These are phyloP conservation scores for Fulmarus glacialis DNA, from an alignment of 2,113 vertebrate genomes.

Conservation along the genomic window DNA sequence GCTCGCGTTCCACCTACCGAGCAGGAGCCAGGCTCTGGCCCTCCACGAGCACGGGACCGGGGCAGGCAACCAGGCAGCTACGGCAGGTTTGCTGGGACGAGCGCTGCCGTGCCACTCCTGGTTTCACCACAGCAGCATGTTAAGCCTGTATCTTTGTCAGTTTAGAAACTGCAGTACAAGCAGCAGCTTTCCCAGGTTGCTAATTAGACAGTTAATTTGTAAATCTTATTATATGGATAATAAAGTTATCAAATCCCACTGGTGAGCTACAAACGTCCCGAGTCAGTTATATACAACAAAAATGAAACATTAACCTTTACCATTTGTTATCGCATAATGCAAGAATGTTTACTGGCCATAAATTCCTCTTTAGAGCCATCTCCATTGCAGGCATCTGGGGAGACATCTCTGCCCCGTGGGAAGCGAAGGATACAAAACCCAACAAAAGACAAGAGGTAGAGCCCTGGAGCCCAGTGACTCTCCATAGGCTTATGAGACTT, in stretches of 20 bases:
- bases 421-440: neutral
- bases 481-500: neutral
- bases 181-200: slow-evolving; percentile 3
- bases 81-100: neutral
- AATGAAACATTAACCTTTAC: neutral
- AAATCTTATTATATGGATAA: slow-evolving; percentile 49
- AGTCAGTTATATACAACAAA: neutral
- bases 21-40: neutral
- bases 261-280: neutral
- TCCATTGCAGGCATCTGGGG: neutral
- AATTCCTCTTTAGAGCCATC: neutral
- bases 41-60: rapidly evolving
- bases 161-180: neutral
- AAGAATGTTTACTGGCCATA: neutral
- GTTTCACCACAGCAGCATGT: neutral
- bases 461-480: neutral
- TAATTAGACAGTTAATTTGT: slow-evolving; percentile 50
- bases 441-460: neutral
- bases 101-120: rapidly evolving
- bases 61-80: neutral
- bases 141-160: neutral
- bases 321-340: neutral
- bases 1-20: neutral
- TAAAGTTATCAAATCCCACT: slow-evolving; percentile 28
- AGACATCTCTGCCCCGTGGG: neutral